A percentile compares a stretch with the other conserved stretches of the same genome.
Conservation (phyloP, 2,888 invertebrate species). For the Macrophya alboannulata region DNA sequence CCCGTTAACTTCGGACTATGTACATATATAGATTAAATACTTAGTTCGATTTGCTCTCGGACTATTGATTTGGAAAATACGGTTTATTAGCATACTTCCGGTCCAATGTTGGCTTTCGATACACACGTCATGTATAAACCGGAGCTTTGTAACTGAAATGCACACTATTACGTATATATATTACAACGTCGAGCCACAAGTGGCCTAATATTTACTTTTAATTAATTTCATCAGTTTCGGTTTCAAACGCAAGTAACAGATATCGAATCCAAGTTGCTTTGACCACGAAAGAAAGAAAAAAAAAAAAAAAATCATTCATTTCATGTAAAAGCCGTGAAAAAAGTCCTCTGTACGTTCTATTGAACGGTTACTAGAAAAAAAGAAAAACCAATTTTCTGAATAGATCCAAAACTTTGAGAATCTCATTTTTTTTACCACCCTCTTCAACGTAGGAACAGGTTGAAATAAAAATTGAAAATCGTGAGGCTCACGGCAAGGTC, state of each 20-base stretch:
- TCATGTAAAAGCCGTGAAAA: neutral
- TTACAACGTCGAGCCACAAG: neutral
- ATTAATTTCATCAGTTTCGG: conserved; percentile 35
- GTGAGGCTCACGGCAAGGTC: no score
- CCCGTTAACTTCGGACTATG: neutral
- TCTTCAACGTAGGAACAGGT: no score
- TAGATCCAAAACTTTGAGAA: no score
- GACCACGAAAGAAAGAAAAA: no score
- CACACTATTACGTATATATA: neutral
- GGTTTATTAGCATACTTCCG: conserved; percentile 7
- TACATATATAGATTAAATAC: neutral
- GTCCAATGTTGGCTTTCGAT: neutral
- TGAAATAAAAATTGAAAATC: no score
- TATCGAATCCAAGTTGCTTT: neutral
- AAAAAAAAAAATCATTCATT: no score
- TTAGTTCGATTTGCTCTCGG: neutral
- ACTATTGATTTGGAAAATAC: neutral
- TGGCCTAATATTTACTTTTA: conserved; percentile 28
- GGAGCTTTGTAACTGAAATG: conserved; percentile 9
- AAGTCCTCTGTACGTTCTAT: neutral
- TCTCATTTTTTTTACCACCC: no score
- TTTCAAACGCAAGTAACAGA: neutral
- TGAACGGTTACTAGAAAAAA: no score
- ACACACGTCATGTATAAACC: neutral
- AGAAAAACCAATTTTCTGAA: no score